A percentile compares a stretch with the other conserved stretches of the same genome.
Evolutionary conservation across 2,113 vertebrate genomes (phyloP).

Genomic region (Lonchura striata): DNA sequence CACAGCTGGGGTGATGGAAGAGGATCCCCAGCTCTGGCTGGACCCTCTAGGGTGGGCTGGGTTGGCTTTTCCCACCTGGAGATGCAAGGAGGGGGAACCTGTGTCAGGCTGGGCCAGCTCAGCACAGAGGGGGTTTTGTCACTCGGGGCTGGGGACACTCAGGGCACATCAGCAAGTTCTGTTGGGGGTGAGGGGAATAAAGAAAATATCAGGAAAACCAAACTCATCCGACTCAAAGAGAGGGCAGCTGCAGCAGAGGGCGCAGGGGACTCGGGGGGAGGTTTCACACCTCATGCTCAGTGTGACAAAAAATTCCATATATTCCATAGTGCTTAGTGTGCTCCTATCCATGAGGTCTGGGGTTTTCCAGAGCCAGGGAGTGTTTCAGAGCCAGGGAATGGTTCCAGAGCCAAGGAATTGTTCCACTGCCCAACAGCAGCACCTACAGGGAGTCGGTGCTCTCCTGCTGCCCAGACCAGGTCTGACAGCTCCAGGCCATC

Average conservation of each 20-base stretch:
- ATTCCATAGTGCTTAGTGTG: background rate
- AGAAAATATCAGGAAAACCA: background rate
- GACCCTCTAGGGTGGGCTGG: fast-evolving
- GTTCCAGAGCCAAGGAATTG: background rate
- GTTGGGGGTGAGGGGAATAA: fast-evolving
- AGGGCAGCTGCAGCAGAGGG: background rate
- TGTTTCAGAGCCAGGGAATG: background rate
- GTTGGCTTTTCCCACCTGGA: background rate
- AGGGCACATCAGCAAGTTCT: background rate
- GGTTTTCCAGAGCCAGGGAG: background rate
- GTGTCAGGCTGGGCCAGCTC: background rate
- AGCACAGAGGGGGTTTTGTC: background rate
- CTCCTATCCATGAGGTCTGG: background rate
- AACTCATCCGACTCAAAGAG: background rate
- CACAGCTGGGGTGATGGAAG: fast-evolving
- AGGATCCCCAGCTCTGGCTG: background rate
- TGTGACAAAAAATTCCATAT: fast-evolving
- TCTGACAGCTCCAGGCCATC: background rate
- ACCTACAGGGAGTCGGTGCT: fast-evolving
- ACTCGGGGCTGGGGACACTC: background rate
- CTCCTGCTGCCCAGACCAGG: background rate
- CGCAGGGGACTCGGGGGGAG: background rate
- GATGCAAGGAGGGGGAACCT: background rate
- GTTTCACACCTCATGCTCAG: background rate
- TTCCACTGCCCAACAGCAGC: background rate